Conservation (phyloP, 1,140 invertebrate genomes). For the Euwallacea fornicatus region DNA sequence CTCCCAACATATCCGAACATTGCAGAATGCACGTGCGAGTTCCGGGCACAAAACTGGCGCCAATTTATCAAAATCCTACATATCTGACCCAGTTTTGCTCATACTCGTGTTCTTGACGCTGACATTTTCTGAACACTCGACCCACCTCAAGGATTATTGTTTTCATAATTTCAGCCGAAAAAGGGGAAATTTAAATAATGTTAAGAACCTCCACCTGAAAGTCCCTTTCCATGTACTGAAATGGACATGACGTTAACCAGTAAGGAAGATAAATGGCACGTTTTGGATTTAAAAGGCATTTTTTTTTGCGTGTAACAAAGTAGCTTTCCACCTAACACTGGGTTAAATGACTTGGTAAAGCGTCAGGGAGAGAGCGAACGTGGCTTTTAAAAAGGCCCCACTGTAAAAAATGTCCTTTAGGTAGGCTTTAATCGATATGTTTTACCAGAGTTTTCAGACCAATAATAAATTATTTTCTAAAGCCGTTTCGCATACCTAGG, state of each 20-base stretch:
- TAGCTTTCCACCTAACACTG: conserved; percentile 34
- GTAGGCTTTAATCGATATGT: neutral
- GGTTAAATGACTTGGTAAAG: conserved; percentile 36
- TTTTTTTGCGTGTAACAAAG: conserved; percentile 34
- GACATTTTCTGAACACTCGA: too few species aligned
- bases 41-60: neutral
- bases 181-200: too few species aligned
- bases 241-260: conserved; percentile 28
- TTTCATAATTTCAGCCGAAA: too few species aligned
- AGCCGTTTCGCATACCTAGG: too few species aligned
- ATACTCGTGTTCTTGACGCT: neutral
- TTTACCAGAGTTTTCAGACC: neutral
- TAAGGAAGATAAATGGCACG: conserved; percentile 34
- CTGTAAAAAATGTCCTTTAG: conserved; percentile 1
- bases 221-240: conserved; percentile 15
- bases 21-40: conserved; percentile 3
- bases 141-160: too few species aligned
- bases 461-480: too few species aligned
- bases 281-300: conserved; percentile 31
- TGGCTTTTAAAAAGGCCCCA: neutral
- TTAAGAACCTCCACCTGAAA: too few species aligned
- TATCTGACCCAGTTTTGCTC: conserved; percentile 2
- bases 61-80: conserved; percentile 5
- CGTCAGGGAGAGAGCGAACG: conserved; percentile 3
- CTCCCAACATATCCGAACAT: neutral